These are phyloP conservation scores for Limnephilus lunatus DNA, from an alignment of 2,888 invertebrate genomes.

Conservation along the genomic window DNA sequence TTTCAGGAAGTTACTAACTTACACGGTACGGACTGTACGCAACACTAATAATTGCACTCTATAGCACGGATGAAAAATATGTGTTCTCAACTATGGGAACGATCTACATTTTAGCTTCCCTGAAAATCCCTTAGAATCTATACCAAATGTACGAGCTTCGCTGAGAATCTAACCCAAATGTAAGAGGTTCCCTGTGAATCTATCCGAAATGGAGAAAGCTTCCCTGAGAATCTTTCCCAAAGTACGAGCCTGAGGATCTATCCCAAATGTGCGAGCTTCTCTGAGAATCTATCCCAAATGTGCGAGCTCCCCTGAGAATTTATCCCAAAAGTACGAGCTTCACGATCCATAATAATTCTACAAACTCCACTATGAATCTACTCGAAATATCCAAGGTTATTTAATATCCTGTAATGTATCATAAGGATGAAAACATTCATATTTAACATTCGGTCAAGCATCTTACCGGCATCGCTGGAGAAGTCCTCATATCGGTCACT, in stretches of 20 bases:
- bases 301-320: no score
- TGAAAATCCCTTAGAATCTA: neutral
- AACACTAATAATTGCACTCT: neutral
- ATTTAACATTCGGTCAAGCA: neutral
- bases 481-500: slow-evolving; percentile 92
- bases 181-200: neutral
- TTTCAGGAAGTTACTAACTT: neutral
- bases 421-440: no score
- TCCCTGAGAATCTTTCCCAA: neutral
- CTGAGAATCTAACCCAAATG: neutral
- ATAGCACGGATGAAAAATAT: no score
- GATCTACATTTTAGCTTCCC: neutral
- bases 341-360: no score
- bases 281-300: no score
- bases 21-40: neutral
- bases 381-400: no score
- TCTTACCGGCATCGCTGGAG: slow-evolving; percentile 83
- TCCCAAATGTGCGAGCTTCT: neutral
- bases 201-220: neutral
- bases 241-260: neutral
- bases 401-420: no score
- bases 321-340: no score
- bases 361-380: no score
- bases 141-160: neutral
- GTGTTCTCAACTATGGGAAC: neutral